Conservation (phyloP, 2,888 invertebrate species). For the Agrochola circellaris region DNA sequence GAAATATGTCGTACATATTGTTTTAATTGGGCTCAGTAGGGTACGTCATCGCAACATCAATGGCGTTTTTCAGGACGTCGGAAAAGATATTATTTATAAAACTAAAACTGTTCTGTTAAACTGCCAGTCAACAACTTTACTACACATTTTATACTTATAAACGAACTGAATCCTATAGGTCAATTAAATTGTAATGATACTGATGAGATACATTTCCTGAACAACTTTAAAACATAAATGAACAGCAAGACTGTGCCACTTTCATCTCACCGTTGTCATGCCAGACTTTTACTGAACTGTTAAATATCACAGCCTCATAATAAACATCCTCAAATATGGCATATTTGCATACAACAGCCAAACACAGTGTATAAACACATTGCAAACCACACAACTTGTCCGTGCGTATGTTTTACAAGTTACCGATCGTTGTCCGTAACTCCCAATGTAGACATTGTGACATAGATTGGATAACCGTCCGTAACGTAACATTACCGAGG, state of each 20-base stretch:
- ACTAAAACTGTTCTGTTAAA: too few relatives aligned
- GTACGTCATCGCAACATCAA: too few relatives aligned
- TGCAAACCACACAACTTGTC: conserved; percentile 31
- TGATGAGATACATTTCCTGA: too few relatives aligned
- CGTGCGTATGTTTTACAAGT: conserved; percentile 35
- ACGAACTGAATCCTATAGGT: too few relatives aligned
- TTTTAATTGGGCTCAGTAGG: too few relatives aligned
- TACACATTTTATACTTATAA: too few relatives aligned
- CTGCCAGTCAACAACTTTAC: too few relatives aligned
- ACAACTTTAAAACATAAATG: too few relatives aligned
- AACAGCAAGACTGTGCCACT: neutral
- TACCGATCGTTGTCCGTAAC: conserved; percentile 35
- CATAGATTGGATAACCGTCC: conserved; percentile 56
- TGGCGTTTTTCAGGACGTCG: too few relatives aligned
- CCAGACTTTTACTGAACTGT: neutral
- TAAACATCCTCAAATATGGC: conserved; percentile 1
- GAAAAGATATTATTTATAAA: too few relatives aligned
- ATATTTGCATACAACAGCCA: conserved; percentile 54
- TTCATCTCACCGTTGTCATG: neutral
- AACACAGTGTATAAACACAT: conserved; percentile 45
- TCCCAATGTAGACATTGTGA: conserved; percentile 45
- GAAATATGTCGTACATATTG: too few relatives aligned
- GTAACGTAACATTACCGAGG: conserved; percentile 25
- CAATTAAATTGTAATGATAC: too few relatives aligned
- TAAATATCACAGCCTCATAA: conserved; percentile 30